phyloP scores from a whole-genome alignment of 2,797 vertebrate genomes.

The Rhinella marina region DNA sequence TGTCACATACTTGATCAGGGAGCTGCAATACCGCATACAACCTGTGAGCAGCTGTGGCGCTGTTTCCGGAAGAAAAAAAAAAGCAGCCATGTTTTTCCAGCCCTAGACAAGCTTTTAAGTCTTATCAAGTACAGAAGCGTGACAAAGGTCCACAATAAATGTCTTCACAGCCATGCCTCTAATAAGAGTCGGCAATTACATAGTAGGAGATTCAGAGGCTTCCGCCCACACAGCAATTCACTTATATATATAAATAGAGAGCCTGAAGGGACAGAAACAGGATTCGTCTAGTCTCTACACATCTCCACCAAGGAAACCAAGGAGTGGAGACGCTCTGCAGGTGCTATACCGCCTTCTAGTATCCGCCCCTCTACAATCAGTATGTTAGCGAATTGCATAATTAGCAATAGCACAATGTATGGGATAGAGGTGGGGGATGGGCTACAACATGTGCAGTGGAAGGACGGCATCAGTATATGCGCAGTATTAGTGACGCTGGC shows the following conservation, averaged over 20 bases:
- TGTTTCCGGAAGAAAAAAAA: background rate
- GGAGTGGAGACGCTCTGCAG: background rate
- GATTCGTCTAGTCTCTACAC: background rate
- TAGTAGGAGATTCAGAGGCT: background rate
- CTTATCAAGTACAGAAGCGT: background rate
- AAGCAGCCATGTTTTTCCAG: background rate
- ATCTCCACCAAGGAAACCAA: background rate
- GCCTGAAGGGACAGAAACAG: slow-evolving; percentile 1
- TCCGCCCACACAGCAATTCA: slow-evolving; percentile 30
- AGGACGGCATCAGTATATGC: background rate
- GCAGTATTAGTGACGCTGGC: background rate
- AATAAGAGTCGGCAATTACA: background rate
- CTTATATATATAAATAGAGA: slow-evolving; percentile 17
- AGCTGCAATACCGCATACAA: background rate
- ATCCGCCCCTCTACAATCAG: too few relatives aligned
- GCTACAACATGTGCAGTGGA: background rate
- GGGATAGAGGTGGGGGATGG: too few relatives aligned
- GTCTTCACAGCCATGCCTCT: background rate
- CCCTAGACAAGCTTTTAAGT: background rate
- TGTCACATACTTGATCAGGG: too few relatives aligned
- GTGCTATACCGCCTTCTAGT: too few relatives aligned
- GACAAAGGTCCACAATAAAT: background rate
- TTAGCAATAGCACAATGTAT: too few relatives aligned
- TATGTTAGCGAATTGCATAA: too few relatives aligned
- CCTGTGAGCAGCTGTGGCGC: background rate